Percentiles rank a stretch among this genome's conserved stretches.
Evolutionary conservation across 2,888 invertebrate species (phyloP).

Genomic region (Scelioninae gen. 1): DNA sequence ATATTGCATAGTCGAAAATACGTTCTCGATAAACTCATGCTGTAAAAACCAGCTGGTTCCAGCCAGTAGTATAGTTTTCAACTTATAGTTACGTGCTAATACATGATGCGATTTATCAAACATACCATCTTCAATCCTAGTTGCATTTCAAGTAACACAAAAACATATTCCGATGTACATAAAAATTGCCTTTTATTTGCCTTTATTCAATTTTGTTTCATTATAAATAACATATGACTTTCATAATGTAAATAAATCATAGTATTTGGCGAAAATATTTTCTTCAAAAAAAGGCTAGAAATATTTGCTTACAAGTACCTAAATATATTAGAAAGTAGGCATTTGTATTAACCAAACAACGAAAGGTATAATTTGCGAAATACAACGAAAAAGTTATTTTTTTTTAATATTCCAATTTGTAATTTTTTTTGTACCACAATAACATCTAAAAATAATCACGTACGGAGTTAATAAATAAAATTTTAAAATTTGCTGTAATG

Average conservation of each 20-base stretch:
- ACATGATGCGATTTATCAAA: constrained; percentile 66
- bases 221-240: constrained; percentile 7
- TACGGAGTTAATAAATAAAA: constrained; percentile 21
- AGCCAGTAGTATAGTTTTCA: constrained; percentile 41
- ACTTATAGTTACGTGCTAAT: constrained; percentile 41
- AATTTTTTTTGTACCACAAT: too few relatives aligned
- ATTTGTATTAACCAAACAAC: too few relatives aligned
- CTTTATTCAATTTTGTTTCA: not conserved
- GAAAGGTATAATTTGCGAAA: too few relatives aligned
- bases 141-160: constrained; percentile 6
- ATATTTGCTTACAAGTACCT: too few relatives aligned
- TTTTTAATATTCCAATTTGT: too few relatives aligned
- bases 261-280: not conserved
- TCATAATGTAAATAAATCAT: constrained; percentile 5
- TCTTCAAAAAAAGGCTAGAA: not conserved
- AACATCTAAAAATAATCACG: not conserved
- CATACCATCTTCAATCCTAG: constrained; percentile 7
- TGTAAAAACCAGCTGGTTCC: constrained; percentile 51
- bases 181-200: not conserved
- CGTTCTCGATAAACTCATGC: constrained; percentile 44
- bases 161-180: constrained; percentile 13
- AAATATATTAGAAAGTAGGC: too few relatives aligned
- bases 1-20: constrained; percentile 50
- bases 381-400: too few relatives aligned
- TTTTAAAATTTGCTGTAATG: constrained; percentile 14